Conservation (phyloP, 2,113 vertebrate species). For the Meriones unguiculatus region DNA sequence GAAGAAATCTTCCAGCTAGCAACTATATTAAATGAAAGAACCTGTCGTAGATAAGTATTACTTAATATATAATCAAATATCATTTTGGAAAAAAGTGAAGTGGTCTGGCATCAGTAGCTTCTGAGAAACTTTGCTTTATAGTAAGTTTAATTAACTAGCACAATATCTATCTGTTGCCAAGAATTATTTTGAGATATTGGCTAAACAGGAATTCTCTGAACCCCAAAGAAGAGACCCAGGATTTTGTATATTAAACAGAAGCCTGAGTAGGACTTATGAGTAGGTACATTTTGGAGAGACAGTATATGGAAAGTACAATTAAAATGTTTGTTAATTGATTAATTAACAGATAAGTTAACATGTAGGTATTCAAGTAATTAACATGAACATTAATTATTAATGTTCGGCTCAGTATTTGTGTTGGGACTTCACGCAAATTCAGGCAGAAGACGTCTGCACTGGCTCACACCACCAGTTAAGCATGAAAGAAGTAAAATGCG, state of each 20-base stretch:
- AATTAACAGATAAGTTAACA: background rate
- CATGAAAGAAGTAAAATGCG: constrained; percentile 35
- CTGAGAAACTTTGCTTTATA: background rate
- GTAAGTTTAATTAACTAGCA: background rate
- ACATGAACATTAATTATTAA: background rate
- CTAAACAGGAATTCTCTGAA: background rate
- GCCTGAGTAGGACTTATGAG: background rate
- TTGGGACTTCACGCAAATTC: background rate
- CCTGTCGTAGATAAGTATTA: background rate
- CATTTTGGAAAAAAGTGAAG: background rate
- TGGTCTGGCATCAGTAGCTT: background rate
- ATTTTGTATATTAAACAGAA: background rate
- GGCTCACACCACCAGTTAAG: background rate
- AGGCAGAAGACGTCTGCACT: background rate
- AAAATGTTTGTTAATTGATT: constrained; percentile 26
- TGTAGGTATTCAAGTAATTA: background rate
- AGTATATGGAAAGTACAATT: background rate
- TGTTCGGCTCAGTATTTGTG: background rate
- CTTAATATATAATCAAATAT: background rate
- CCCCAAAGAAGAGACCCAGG: background rate
- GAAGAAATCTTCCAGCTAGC: background rate
- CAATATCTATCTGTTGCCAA: background rate
- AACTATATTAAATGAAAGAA: background rate
- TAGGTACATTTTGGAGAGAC: background rate
- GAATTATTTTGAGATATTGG: background rate